Percentiles rank a stretch among this genome's conserved stretches.
Evolutionary conservation across 2,888 invertebrate species (phyloP).

Genomic region (Hypomecis atomaria): DNA sequence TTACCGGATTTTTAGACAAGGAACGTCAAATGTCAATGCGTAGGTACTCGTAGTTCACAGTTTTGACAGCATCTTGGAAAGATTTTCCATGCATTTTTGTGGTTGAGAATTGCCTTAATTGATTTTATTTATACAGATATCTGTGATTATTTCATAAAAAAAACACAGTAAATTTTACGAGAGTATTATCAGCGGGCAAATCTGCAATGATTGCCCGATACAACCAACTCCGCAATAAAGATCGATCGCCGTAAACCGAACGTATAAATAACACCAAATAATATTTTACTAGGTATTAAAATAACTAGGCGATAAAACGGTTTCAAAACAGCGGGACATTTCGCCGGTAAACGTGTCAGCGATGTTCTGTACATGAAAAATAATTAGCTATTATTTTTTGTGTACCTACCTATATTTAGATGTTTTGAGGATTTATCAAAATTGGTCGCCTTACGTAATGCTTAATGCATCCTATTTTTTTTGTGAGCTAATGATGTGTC

Average conservation of each 20-base stretch:
- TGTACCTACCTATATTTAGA: background rate
- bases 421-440: too few relatives aligned
- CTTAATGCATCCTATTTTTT: too few relatives aligned
- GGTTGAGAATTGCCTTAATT: too few relatives aligned
- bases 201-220: constrained; percentile 8
- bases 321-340: constrained; percentile 18
- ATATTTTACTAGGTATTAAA: constrained; percentile 30
- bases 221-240: constrained; percentile 10
- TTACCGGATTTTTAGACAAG: too few relatives aligned
- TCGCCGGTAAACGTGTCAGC: constrained; percentile 5
- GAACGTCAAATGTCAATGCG: too few relatives aligned
- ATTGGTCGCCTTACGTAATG: too few relatives aligned
- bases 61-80: too few relatives aligned
- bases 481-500: too few relatives aligned
- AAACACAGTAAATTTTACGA: background rate
- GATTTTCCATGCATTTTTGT: too few relatives aligned
- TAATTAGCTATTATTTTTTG: background rate
- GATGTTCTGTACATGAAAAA: background rate
- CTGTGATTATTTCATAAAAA: background rate
- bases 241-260: constrained; percentile 22
- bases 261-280: constrained; percentile 23
- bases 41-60: too few relatives aligned
- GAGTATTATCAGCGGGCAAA: background rate
- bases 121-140: background rate
- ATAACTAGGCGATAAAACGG: constrained; percentile 22